These are phyloP conservation scores for Sebastes schlegelii DNA, from an alignment of 2,113 vertebrate genomes.

Conservation along the genomic window DNA sequence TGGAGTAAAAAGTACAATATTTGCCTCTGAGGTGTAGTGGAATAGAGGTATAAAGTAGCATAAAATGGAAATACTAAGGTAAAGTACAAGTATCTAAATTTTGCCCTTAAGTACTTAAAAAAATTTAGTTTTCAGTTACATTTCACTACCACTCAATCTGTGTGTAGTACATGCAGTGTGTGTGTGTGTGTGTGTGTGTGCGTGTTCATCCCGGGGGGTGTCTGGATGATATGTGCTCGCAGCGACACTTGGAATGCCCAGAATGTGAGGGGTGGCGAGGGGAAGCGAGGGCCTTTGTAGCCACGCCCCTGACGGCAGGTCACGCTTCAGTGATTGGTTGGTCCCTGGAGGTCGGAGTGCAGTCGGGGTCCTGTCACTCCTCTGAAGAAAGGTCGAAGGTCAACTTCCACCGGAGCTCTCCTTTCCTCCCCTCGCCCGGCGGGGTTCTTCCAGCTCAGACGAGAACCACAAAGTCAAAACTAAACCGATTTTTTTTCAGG, in stretches of 20 bases:
- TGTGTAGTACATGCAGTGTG: not conserved
- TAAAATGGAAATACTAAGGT: no score
- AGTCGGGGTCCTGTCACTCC: slow-evolving; percentile 78
- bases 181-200: slow-evolving; percentile 14
- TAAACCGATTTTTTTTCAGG: slow-evolving; percentile 17
- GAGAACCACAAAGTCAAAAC: slow-evolving; percentile 36
- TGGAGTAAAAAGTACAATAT: not conserved
- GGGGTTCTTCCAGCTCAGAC: slow-evolving; percentile 63
- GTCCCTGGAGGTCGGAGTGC: slow-evolving; percentile 77
- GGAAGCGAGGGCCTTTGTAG: slow-evolving; percentile 45
- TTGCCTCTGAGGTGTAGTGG: no score
- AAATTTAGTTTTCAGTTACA: not conserved
- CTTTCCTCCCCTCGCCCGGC: slow-evolving; percentile 70
- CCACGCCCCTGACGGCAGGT: slow-evolving; percentile 71
- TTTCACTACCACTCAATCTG: not conserved
- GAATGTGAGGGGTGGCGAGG: slow-evolving; percentile 72
- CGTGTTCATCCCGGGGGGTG: slow-evolving; percentile 22
- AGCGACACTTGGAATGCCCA: slow-evolving; percentile 79
- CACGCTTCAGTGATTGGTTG: slow-evolving; percentile 77
- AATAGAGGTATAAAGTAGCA: not conserved
- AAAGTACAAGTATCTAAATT: not conserved
- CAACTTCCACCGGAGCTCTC: slow-evolving; percentile 76
- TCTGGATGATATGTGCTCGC: slow-evolving; percentile 60
- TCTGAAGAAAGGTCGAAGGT: slow-evolving; percentile 79
- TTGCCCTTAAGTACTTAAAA: not conserved